Percentiles rank a stretch among this genome's conserved stretches.
Conservation (phyloP, 2,113 vertebrate species). For the Python bivittatus region DNA sequence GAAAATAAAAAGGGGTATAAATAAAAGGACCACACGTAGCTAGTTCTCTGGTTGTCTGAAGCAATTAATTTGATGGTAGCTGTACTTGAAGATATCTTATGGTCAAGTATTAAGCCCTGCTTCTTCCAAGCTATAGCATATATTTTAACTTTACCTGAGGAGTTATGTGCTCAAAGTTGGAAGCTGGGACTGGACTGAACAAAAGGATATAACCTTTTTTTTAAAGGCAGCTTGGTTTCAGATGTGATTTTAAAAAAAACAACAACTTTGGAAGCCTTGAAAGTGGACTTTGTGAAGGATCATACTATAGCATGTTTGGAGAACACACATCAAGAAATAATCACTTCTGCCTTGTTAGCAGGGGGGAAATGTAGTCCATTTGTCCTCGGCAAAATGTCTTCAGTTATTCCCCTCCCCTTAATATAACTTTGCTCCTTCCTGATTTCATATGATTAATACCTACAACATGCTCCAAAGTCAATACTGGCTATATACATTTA, state of each 20-base stretch:
- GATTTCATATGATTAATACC: slow-evolving; percentile 60
- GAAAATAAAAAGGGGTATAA: not conserved
- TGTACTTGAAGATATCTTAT: not conserved
- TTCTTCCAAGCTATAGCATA: not conserved
- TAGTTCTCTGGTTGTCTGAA: not conserved
- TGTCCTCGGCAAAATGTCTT: slow-evolving; percentile 16
- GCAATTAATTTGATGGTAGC: too few species aligned
- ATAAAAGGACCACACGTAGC: not conserved
- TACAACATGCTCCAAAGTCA: slow-evolving; percentile 61
- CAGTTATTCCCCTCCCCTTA: slow-evolving; percentile 37
- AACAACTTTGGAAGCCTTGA: not conserved
- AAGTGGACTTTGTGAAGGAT: not conserved
- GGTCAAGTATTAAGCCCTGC: not conserved
- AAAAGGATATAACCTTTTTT: not conserved
- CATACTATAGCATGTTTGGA: not conserved
- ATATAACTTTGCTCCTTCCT: slow-evolving; percentile 58
- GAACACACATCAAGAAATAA: not conserved
- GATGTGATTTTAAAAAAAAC: not conserved
- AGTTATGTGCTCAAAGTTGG: too few species aligned
- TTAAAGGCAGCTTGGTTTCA: not conserved
- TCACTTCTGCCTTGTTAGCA: not conserved
- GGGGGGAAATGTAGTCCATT: not conserved
- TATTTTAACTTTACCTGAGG: not conserved
- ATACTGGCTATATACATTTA: slow-evolving; percentile 63
- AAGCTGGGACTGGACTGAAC: not conserved